phyloP scores from a whole-genome alignment of 2,113 vertebrate species.

The Nipponia nippon region DNA sequence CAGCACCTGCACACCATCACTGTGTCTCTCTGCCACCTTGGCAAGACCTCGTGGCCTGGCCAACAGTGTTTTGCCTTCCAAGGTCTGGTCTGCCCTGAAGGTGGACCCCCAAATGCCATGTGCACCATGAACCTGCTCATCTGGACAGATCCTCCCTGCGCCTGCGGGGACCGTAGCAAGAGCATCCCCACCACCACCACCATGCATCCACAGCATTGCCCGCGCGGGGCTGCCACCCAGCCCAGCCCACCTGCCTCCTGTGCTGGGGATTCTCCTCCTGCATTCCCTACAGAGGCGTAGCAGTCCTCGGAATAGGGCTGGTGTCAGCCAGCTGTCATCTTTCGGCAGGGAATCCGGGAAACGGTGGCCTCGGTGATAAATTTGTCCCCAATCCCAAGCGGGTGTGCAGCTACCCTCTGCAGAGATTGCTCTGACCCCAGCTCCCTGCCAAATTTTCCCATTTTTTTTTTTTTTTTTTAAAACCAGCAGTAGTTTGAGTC shows the following conservation, averaged over 20 bases:
- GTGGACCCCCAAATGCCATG: not conserved
- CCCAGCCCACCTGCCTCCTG: not conserved
- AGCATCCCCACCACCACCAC: not conserved
- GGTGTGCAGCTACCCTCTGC: not conserved
- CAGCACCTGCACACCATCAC: not conserved
- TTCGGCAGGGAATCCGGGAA: not conserved
- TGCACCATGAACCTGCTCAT: not conserved
- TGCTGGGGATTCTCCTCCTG: rapidly evolving
- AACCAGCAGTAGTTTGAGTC: not conserved
- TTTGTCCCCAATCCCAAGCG: not conserved
- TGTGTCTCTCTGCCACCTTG: not conserved
- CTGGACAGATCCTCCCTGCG: not conserved
- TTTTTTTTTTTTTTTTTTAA: not conserved
- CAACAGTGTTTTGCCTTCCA: not conserved
- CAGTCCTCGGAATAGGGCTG: not conserved
- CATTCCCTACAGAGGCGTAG: rapidly evolving
- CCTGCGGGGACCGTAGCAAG: not conserved
- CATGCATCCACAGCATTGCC: not conserved
- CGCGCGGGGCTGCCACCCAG: rapidly evolving
- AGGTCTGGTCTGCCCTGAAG: not conserved
- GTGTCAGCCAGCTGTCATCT: not conserved
- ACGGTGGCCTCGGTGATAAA: not conserved
- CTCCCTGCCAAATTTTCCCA: not conserved
- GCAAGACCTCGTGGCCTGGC: not conserved
- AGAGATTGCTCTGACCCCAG: not conserved